Conservation (phyloP, 2,888 invertebrate species). For the Ennomos erosarius region DNA sequence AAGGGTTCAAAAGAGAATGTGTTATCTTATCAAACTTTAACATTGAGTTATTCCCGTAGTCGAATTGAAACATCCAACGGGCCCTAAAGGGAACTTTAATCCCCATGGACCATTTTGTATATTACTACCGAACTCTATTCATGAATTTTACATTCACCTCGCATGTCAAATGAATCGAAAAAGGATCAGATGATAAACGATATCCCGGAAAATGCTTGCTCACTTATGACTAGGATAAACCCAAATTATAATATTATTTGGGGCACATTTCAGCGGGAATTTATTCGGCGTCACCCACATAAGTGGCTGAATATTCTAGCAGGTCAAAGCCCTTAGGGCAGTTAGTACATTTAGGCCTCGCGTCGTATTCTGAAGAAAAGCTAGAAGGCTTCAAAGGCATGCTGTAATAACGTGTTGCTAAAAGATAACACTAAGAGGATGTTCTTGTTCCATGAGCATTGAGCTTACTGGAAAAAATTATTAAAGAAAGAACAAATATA, state of each 20-base stretch:
- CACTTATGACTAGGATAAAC: constrained; percentile 41
- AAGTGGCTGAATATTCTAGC: constrained; percentile 36
- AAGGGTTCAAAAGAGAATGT: no score
- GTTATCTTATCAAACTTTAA: no score
- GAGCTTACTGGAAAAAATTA: no score
- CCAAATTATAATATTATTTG: constrained; percentile 43
- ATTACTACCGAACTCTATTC: constrained; percentile 17
- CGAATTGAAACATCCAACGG: no score
- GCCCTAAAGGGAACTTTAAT: no score
- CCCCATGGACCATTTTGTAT: background rate
- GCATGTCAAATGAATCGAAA: constrained; percentile 39
- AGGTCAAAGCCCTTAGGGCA: constrained; percentile 32
- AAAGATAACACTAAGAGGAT: background rate
- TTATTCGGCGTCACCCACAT: constrained; percentile 32
- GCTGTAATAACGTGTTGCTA: background rate
- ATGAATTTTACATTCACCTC: constrained; percentile 33
- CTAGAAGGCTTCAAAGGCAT: constrained; percentile 2
- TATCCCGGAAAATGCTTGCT: constrained; percentile 37
- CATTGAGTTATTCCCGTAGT: no score
- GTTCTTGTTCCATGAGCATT: no score
- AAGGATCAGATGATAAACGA: constrained; percentile 38
- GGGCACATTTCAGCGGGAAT: constrained; percentile 35
- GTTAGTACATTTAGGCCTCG: constrained; percentile 26
- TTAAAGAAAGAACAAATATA: no score
- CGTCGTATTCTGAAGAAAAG: constrained; percentile 24